Conservation (phyloP, 2,888 invertebrate genomes). For the Nephrotoma appendiculata region DNA sequence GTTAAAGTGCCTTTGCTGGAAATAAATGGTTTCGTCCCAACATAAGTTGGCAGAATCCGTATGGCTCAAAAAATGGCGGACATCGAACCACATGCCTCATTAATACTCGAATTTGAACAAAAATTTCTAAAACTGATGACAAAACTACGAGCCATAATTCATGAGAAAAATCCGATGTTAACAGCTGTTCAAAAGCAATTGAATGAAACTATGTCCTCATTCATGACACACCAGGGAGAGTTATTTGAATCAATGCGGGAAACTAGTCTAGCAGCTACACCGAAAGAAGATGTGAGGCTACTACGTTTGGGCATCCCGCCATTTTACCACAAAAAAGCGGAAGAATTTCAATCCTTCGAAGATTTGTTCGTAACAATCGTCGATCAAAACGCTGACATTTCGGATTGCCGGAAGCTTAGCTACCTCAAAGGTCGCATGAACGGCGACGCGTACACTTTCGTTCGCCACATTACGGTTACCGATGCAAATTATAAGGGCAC, state of each 20-base stretch:
- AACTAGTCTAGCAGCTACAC: neutral
- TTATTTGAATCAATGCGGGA: neutral
- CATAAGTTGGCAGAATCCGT: too few species aligned
- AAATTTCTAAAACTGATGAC: neutral
- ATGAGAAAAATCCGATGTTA: neutral
- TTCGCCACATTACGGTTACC: neutral
- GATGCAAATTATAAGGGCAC: neutral
- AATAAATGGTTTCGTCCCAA: too few species aligned
- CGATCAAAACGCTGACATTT: neutral
- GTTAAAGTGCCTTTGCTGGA: too few species aligned
- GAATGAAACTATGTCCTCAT: neutral
- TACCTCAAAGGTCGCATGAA: neutral
- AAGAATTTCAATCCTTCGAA: neutral
- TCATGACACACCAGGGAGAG: neutral
- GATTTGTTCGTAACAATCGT: neutral
- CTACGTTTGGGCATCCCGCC: too few species aligned
- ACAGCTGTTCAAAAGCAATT: neutral
- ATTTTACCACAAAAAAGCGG: too few species aligned
- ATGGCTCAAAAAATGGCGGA: neutral
- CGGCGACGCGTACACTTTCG: neutral
- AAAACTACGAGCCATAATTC: neutral
- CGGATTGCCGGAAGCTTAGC: neutral
- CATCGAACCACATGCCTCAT: neutral
- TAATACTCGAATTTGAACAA: neutral
- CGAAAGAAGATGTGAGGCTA: neutral